Conservation (phyloP, 1,140 invertebrate species). For the Drusus annulatus region DNA sequence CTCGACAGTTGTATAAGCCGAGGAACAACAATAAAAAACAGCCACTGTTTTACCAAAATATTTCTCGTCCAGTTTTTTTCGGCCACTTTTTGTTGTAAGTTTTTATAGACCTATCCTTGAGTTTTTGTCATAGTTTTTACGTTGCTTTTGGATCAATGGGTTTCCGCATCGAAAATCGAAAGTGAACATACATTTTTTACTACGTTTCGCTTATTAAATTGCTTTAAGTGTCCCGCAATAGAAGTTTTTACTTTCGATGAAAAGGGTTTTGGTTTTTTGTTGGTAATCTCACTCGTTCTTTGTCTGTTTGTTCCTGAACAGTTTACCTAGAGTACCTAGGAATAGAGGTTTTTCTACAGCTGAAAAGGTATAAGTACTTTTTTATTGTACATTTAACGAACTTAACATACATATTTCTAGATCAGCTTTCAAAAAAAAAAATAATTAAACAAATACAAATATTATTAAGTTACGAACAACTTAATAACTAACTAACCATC, state of each 20-base stretch:
- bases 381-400: no score
- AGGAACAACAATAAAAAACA: background rate
- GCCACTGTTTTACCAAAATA: constrained; percentile 10
- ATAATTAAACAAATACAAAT: no score
- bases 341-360: no score
- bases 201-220: background rate
- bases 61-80: background rate
- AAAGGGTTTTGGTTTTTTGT: no score
- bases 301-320: no score
- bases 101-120: constrained; percentile 19
- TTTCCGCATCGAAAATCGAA: constrained; percentile 23
- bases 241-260: constrained; percentile 16
- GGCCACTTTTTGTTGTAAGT: background rate
- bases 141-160: background rate
- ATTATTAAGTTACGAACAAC: no score
- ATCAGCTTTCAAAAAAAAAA: no score
- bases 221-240: constrained; percentile 5
- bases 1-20: background rate
- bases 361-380: no score
- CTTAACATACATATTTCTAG: no score
- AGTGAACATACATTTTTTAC: constrained; percentile 12
- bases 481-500: no score
- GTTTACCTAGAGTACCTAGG: no score
- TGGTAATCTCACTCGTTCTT: no score
- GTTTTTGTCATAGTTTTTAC: constrained; percentile 19